Evolutionary conservation across 2,113 vertebrate species (phyloP).

Genomic region (Tricholaema leucomelas): DNA sequence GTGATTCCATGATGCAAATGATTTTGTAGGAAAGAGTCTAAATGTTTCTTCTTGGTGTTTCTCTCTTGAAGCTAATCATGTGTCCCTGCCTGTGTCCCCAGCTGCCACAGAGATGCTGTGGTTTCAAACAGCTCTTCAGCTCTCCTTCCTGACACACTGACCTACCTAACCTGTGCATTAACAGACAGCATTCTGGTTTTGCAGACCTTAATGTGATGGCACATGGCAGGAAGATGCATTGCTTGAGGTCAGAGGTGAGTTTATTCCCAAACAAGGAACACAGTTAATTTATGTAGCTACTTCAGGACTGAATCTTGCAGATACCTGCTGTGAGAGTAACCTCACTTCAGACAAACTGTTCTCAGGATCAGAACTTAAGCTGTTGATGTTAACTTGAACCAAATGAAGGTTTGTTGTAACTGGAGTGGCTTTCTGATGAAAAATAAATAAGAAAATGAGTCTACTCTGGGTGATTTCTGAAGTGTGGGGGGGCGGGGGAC

Average conservation of each 20-base stretch:
- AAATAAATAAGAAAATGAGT: neutral
- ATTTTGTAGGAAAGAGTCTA: too few relatives aligned
- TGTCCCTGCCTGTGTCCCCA: neutral
- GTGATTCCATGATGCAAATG: too few relatives aligned
- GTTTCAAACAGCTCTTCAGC: neutral
- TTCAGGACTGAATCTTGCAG: neutral
- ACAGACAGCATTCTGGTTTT: neutral
- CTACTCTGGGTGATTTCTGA: too few relatives aligned
- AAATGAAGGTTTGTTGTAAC: neutral
- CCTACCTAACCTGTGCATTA: neutral
- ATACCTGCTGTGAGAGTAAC: neutral
- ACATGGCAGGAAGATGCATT: neutral
- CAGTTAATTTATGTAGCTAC: neutral
- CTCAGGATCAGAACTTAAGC: neutral
- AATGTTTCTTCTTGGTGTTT: too few relatives aligned
- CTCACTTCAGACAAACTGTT: neutral
- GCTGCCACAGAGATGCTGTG: neutral
- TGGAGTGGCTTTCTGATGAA: constrained; percentile 12
- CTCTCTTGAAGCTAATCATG: too few relatives aligned
- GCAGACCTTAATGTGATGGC: neutral
- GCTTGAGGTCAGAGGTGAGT: neutral
- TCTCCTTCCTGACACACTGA: neutral
- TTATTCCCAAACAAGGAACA: neutral
- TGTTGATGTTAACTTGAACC: neutral
- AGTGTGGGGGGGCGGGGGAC: too few relatives aligned